Evolutionary conservation across 2,113 vertebrate genomes (phyloP).

Genomic region (Diadophis punctatus): DNA sequence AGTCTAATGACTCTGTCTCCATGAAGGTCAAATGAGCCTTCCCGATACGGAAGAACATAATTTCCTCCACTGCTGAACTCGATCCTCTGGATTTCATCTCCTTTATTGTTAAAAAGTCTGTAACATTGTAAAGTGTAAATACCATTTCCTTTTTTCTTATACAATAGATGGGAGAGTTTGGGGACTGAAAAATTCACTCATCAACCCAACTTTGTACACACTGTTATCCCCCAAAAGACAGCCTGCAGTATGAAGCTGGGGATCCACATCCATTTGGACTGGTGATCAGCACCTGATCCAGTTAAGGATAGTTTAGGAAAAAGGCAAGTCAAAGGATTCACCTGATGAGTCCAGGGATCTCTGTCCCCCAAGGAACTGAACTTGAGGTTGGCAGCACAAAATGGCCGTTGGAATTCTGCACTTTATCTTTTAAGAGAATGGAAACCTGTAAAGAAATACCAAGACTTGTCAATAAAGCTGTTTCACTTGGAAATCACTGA

Average conservation of each 20-base stretch:
- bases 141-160: background rate
- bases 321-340: slow-evolving; percentile 46
- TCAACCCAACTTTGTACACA: background rate
- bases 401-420: slow-evolving; percentile 93
- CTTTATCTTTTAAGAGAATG: slow-evolving; percentile 96
- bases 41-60: slow-evolving; percentile 78
- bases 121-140: slow-evolving; percentile 22
- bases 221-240: background rate
- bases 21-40: slow-evolving; percentile 92
- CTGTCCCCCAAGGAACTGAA: slow-evolving; percentile 87
- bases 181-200: background rate
- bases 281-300: background rate
- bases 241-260: background rate
- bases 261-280: background rate
- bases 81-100: slow-evolving; percentile 78
- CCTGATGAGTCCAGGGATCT: slow-evolving; percentile 91
- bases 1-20: slow-evolving; percentile 92
- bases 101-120: slow-evolving; percentile 83
- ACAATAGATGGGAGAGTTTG: background rate
- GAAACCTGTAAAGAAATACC: slow-evolving; percentile 79
- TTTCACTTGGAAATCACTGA: background rate
- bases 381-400: slow-evolving; percentile 90
- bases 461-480: accelerated
- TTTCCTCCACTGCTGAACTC: slow-evolving; percentile 82
- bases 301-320: background rate